Conservation (phyloP, 2,888 invertebrate species). For the Melanchra persicariae region DNA sequence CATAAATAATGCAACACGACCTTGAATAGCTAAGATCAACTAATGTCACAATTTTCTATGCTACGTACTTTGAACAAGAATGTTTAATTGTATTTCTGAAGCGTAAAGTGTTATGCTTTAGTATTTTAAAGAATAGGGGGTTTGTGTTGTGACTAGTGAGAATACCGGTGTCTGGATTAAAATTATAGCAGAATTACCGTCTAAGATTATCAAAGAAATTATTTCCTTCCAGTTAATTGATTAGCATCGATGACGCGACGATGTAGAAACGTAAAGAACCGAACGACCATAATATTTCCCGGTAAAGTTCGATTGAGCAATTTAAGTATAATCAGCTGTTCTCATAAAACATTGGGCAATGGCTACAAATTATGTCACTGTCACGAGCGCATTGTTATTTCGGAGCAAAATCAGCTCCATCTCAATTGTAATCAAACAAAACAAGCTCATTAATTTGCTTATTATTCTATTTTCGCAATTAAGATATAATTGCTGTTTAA, state of each 20-base stretch:
- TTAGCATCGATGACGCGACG: constrained; percentile 28
- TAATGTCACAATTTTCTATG: constrained; percentile 71
- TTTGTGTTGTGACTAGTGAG: too few species aligned
- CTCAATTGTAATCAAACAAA: constrained; percentile 67
- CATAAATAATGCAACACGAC: constrained; percentile 78
- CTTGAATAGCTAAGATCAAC: constrained; percentile 73
- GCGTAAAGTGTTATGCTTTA: neutral
- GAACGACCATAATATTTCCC: constrained; percentile 45
- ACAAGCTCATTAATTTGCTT: constrained; percentile 65
- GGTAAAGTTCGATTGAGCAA: constrained; percentile 50
- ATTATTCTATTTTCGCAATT: constrained; percentile 52
- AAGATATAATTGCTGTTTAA: constrained; percentile 38
- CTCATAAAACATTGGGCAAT: constrained; percentile 69
- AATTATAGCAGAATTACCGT: neutral
- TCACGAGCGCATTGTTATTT: constrained; percentile 72
- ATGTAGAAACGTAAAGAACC: constrained; percentile 29
- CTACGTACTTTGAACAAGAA: constrained; percentile 41
- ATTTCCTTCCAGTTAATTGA: constrained; percentile 22
- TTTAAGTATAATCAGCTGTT: constrained; percentile 60
- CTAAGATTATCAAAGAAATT: constrained; percentile 25
- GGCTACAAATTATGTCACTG: constrained; percentile 68
- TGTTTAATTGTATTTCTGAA: constrained; percentile 22
- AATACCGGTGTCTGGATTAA: neutral
- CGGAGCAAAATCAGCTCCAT: constrained; percentile 65
- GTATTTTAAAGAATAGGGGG: neutral